Evolutionary conservation across 1,140 invertebrate species (phyloP), one percentile per base, ranked within the genome.

Genomic region (Hestina assimilis): DNA sequence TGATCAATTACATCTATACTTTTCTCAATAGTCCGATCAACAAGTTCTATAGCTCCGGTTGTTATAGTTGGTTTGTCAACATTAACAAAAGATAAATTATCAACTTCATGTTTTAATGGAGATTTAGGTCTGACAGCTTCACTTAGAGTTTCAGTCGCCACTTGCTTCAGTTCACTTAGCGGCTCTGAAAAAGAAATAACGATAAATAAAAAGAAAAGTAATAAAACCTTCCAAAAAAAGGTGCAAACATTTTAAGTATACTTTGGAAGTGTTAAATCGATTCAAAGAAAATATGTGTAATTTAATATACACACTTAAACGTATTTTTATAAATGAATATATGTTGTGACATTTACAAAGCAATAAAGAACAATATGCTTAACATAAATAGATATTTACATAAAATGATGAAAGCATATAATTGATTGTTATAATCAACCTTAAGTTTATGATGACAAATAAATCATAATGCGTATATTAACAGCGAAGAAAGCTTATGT

Each of bases 21-120:
- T 53, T 84, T 89, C 70, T 87, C 81, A 7, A 89, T 89, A 12
- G 85, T 89, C 33, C 83, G 56, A 60, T 89, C 83, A 21, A 89
- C 85, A 41, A 89, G 71, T 66, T 85, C 85, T 40, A 75, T 81
- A 28, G 85, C 83, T 31, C 81, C 82, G 63, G 66, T 85, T 9
- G 83, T 87, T 12, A 89, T 80, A 4, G 87, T 89, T 5, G 88
- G 83, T 54, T 87, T 79, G 47, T 88, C 84, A 24, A 89, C 86
- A 57, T 89, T 89, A 3, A 89, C 76, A 47, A 89, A 89, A 9
- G 85, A 72, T 40, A 89, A 54, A 63, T 89, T 87, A 58, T 89
- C 89, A 5, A 76, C 77, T 52, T 87, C 43, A 69, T 89, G 89
- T 73, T 87, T 87, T 15, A 75, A 80, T 4, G 89, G 86, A 47